Evolutionary conservation across 2,113 vertebrate species (phyloP).

Genomic region (Chlamydotis undulata): DNA sequence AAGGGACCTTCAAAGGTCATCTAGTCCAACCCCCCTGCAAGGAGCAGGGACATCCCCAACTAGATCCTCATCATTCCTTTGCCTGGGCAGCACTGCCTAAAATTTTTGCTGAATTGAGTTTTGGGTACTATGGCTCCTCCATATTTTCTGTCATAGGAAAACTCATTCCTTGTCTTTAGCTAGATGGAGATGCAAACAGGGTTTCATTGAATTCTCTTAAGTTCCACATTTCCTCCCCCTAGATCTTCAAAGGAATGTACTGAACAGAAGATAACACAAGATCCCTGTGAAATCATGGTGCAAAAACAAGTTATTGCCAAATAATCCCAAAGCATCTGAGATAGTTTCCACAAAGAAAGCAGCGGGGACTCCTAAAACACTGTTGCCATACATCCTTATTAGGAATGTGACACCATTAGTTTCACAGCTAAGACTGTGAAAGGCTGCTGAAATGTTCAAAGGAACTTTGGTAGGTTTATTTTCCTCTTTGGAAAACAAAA

Average conservation of each 20-base stretch:
- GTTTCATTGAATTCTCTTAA: neutral
- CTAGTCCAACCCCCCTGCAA: no score
- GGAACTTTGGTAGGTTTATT: conserved; percentile 24
- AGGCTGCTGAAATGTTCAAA: conserved; percentile 46
- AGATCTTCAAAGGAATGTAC: conserved; percentile 17
- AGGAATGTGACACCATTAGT: conserved; percentile 33
- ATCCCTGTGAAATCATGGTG: conserved; percentile 30
- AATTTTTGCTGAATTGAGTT: neutral
- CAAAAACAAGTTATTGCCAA: conserved; percentile 35
- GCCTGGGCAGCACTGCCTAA: neutral
- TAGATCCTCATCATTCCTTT: neutral
- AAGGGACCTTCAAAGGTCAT: no score
- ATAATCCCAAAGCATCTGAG: conserved; percentile 46
- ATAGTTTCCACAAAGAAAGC: conserved; percentile 45
- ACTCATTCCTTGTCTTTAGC: neutral
- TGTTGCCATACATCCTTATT: conserved; percentile 13
- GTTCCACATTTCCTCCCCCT: neutral
- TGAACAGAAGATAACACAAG: conserved; percentile 32
- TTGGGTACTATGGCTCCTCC: neutral
- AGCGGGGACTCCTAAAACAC: conserved; percentile 38
- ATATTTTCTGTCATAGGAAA: neutral
- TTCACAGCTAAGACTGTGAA: conserved; percentile 34
- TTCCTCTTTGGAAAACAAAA: conserved; percentile 41
- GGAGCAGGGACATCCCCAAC: no score
- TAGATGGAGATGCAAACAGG: neutral